Conservation (phyloP, 1,140 invertebrate genomes). For the Thaumetopoea pityocampa region DNA sequence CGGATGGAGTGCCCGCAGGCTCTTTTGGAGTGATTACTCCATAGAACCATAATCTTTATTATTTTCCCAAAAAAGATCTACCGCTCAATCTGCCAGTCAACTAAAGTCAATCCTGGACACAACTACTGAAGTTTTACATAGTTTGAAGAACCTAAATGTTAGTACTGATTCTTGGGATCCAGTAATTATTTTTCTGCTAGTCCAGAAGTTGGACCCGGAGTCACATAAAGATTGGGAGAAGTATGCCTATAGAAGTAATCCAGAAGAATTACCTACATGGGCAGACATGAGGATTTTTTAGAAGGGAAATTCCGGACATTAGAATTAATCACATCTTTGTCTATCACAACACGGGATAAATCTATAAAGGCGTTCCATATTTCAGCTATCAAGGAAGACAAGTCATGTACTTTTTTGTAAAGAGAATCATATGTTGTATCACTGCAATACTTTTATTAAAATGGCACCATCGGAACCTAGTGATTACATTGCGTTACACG, state of each 20-base stretch:
- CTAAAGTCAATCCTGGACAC: background rate
- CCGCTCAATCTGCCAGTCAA: background rate
- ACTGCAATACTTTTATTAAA: no score
- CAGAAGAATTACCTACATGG: conserved; percentile 18
- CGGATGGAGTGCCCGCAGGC: no score
- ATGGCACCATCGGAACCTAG: no score
- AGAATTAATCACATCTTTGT: conserved; percentile 17
- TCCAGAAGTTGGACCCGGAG: conserved; percentile 17
- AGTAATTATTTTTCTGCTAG: conserved; percentile 6
- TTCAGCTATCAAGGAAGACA: no score
- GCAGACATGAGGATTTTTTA: conserved; percentile 18
- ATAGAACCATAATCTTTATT: no score
- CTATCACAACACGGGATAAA: no score
- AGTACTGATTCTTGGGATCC: conserved; percentile 7
- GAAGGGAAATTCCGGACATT: conserved; percentile 20
- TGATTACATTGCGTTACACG: conserved; percentile 2
- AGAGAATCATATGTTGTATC: no score
- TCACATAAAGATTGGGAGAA: conserved; percentile 20
- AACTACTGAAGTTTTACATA: background rate
- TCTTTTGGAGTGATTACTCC: no score
- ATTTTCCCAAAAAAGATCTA: background rate
- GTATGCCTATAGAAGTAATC: conserved; percentile 1
- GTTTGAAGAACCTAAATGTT: conserved; percentile 10
- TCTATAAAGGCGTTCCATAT: no score
- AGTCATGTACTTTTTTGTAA: no score